Conservation (phyloP, 2,113 vertebrate species). For the Gallinago media region DNA sequence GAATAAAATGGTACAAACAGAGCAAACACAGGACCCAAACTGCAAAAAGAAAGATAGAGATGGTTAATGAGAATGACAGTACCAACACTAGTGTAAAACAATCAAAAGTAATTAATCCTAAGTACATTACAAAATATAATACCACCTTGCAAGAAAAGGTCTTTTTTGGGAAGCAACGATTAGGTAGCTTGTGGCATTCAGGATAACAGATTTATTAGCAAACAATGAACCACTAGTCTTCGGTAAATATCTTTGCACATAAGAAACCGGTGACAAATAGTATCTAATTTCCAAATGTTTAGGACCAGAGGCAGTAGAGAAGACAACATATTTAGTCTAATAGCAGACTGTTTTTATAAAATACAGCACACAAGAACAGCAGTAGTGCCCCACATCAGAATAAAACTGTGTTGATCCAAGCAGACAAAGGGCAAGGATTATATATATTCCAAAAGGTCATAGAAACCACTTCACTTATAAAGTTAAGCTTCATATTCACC, state of each 20-base stretch:
- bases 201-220: not conserved
- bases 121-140: not conserved
- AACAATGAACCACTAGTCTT: not conserved
- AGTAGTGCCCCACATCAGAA: not conserved
- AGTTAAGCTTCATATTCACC: not conserved
- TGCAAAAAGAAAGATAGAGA: slow-evolving; percentile 72
- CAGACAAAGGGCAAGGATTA: not conserved
- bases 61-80: not conserved
- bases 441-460: not conserved
- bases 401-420: not conserved
- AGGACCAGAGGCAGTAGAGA: not conserved
- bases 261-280: not conserved
- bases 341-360: not conserved
- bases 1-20: slow-evolving; percentile 96
- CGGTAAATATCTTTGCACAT: not conserved
- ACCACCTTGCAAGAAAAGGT: not conserved
- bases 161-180: not conserved
- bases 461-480: not conserved
- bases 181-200: not conserved
- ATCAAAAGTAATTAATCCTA: not conserved
- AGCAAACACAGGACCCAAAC: slow-evolving; percentile 92
- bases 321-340: not conserved
- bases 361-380: not conserved
- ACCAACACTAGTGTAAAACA: not conserved
- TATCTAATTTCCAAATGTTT: not conserved